phyloP scores from a whole-genome alignment of 2,888 invertebrate genomes.

The Theretra japonica region DNA sequence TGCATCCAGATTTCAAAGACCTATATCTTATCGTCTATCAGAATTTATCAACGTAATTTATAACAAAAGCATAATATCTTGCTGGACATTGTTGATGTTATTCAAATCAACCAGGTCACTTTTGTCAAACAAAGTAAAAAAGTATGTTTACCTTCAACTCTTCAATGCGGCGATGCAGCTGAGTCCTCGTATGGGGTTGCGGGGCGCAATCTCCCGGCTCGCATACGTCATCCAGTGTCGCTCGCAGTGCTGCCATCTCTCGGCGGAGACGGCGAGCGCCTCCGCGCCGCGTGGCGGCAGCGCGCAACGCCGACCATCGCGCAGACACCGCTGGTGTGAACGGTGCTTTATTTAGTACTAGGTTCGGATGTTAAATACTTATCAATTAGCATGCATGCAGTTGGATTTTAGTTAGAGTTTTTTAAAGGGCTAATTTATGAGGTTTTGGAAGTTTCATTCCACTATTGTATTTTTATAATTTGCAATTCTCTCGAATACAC shows the following conservation, averaged over 20 bases:
- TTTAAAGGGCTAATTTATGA: not conserved
- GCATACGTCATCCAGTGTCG: slow-evolving; percentile 85
- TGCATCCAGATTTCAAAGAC: too few species aligned
- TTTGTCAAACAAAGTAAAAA: too few species aligned
- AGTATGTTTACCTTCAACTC: slow-evolving; percentile 68
- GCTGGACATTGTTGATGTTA: too few species aligned
- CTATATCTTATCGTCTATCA: too few species aligned
- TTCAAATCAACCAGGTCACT: too few species aligned
- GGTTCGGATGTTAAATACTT: slow-evolving; percentile 26
- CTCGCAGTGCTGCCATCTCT: slow-evolving; percentile 85
- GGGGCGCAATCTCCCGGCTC: slow-evolving; percentile 85
- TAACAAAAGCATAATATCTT: too few species aligned
- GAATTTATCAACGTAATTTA: too few species aligned
- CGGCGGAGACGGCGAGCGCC: slow-evolving; percentile 83
- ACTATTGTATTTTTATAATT: too few species aligned
- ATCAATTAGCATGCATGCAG: slow-evolving; percentile 35
- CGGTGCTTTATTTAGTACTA: slow-evolving; percentile 24
- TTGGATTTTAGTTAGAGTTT: not conserved
- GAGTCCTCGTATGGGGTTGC: slow-evolving; percentile 81
- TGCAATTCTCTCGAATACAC: too few species aligned
- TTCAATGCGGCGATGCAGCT: slow-evolving; percentile 76
- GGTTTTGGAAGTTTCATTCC: not conserved
- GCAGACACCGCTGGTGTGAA: slow-evolving; percentile 69
- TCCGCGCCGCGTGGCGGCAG: slow-evolving; percentile 76
- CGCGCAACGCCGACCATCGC: slow-evolving; percentile 79